A percentile compares a stretch with the other conserved stretches of the same genome.
These are phyloP conservation scores for Cuculus canorus DNA, from an alignment of 2,797 vertebrate species.

Conservation along the genomic window DNA sequence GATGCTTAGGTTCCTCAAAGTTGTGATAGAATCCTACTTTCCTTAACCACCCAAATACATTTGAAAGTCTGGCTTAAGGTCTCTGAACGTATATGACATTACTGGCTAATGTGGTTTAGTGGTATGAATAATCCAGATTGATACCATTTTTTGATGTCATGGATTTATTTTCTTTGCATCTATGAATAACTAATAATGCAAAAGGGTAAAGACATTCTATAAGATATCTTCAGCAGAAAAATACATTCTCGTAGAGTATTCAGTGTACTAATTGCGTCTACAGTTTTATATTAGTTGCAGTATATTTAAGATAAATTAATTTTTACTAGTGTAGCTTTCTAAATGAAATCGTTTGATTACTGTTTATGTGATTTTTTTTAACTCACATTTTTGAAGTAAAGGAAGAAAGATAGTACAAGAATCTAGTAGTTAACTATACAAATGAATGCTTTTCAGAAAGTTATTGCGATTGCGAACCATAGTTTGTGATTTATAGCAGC, in stretches of 20 bases:
- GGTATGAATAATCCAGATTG: neutral
- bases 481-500: neutral
- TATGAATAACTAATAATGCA: neutral
- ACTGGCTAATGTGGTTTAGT: neutral
- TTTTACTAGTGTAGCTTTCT: neutral
- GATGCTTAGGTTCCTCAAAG: neutral
- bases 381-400: neutral
- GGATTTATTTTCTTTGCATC: neutral
- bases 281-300: neutral
- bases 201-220: neutral
- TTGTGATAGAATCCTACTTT: neutral
- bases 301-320: neutral
- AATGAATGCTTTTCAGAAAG: neutral
- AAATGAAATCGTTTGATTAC: neutral
- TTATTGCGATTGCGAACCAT: neutral
- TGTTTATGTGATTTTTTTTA: neutral
- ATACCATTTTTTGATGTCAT: neutral
- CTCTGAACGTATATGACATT: neutral
- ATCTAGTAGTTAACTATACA: neutral
- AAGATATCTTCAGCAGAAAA: neutral
- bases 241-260: neutral
- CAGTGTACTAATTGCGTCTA: neutral
- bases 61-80: neutral
- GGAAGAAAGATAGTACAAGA: neutral
- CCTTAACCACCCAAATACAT: neutral